Conservation (phyloP, 2,797 vertebrate genomes). For the Cynodonichthys magdalenae region DNA sequence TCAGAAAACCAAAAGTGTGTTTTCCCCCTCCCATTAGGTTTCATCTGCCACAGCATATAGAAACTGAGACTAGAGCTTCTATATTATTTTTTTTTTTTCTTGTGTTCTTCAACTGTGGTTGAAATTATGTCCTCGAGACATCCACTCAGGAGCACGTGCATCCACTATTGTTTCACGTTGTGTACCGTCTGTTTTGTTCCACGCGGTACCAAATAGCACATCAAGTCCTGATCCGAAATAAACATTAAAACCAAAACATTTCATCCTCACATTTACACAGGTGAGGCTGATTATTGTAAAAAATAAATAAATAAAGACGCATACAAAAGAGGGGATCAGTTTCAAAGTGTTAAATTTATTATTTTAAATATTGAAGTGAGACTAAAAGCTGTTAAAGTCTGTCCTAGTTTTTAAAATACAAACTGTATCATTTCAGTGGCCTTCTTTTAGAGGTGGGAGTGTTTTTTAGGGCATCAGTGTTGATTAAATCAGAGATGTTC, state of each 20-base stretch:
- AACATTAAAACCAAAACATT: no score
- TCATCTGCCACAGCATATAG: constrained; percentile 11
- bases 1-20: constrained; percentile 33
- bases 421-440: no score
- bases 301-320: no score
- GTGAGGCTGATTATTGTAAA: no score
- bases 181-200: constrained; percentile 38
- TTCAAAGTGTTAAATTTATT: no score
- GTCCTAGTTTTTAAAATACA: no score
- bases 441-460: no score
- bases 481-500: constrained; percentile 25
- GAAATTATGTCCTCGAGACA: not conserved
- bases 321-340: no score
- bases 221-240: no score
- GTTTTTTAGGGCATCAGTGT: not conserved
- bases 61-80: not conserved
- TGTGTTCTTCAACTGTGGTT: not conserved
- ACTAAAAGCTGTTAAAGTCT: no score
- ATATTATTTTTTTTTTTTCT: not conserved
- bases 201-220: not conserved
- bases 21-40: constrained; percentile 45
- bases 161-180: not conserved
- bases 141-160: constrained; percentile 26
- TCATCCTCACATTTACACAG: no score
- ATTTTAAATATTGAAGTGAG: no score